These are phyloP conservation scores for Lepisosteus oculatus DNA, from an alignment of 2,113 vertebrate species.

Conservation along the genomic window DNA sequence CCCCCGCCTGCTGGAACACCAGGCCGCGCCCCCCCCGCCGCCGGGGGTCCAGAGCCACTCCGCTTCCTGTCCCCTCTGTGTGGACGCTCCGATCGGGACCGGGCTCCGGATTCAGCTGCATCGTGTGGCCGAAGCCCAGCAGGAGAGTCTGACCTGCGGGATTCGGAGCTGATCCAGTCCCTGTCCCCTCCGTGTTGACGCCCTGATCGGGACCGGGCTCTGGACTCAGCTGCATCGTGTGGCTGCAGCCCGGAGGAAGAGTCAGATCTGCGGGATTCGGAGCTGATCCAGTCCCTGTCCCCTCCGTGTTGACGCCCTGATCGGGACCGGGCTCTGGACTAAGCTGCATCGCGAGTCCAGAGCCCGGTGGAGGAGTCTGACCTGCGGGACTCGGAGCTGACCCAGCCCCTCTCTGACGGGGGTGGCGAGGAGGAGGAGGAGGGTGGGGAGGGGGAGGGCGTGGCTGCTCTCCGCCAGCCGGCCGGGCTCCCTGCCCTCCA, in stretches of 20 bases:
- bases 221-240: neutral
- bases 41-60: slow-evolving; percentile 28
- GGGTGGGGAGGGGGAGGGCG: slow-evolving; percentile 19
- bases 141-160: neutral
- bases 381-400: too few species aligned
- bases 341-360: neutral
- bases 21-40: slow-evolving; percentile 46
- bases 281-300: slow-evolving; percentile 14
- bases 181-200: neutral
- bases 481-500: too few species aligned
- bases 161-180: slow-evolving; percentile 24
- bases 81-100: neutral
- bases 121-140: neutral
- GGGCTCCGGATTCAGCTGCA: neutral
- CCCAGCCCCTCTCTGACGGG: too few species aligned
- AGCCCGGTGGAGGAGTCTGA: too few species aligned
- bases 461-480: too few species aligned
- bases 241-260: neutral
- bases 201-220: neutral
- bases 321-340: neutral
- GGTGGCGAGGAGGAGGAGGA: too few species aligned
- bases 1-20: slow-evolving; percentile 62
- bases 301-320: neutral
- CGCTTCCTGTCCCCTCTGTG: neutral
- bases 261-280: slow-evolving; percentile 14